Evolutionary conservation across 2,113 vertebrate genomes (phyloP), one percentile per base, ranked within the genome.

Genomic region (Sander vitreus): DNA sequence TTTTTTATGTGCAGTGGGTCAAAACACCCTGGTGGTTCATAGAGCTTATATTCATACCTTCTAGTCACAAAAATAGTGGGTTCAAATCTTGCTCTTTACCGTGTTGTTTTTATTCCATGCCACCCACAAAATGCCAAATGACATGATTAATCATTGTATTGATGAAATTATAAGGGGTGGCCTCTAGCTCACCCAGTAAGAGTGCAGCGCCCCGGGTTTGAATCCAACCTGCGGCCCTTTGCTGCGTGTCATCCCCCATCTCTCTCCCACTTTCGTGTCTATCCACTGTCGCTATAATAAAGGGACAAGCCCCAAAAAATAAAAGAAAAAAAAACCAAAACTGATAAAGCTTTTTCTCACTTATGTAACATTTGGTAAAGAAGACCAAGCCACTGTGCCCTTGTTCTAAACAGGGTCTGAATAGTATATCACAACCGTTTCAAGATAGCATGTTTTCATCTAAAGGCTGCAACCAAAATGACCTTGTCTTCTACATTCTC

Each of bases 1-100:
- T 50, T 75, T 83, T 67, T 18, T 58, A 55, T 30, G 30, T 14
- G 65, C 80, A 78, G 51, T 16, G 75, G 76, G n/a, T 67, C 45
- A 21, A 48, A 70, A 27, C 74, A 33, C 11, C 23, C 27, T 9
- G 50, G n/a, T 47, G 25, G 58, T 60, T 59, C 23, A 69, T 45
- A 57, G 23, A 58, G 55, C 27, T 25, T 5, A 72, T 54, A 36
- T 30, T 66, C 47, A 36, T 53, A 18, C 36, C 13, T 23, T 36
- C 25, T 39, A 57, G 43, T 71, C 21, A 51, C 18, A 68, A 43
- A 43, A 33, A 57, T 1, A 0, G 0, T 47, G 21, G 36, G 51
- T 50, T 67, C 19, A 63, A 36, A 58, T 54, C 55, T 77, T 48
- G 54, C 65, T 60, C 21, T 71, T 48, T 15, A 39, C 33, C 16